These are phyloP conservation scores for Neolamprologus tretocephalus DNA, from an alignment of 2,113 vertebrate species.

Conservation along the genomic window DNA sequence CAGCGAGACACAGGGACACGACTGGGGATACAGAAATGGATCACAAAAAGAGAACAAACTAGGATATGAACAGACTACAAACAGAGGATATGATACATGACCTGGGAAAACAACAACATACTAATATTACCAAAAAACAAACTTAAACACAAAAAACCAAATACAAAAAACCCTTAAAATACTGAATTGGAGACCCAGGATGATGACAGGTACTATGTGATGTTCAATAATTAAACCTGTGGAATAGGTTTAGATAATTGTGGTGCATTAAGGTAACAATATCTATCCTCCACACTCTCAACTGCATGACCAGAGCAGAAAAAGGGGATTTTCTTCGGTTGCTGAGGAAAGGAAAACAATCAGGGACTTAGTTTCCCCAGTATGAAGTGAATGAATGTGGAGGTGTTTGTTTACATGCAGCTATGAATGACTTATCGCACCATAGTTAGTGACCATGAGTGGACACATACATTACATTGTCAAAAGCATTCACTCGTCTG, in stretches of 20 bases:
- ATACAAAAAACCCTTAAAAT: neutral
- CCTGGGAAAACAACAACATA: neutral
- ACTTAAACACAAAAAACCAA: neutral
- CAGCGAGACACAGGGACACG: neutral
- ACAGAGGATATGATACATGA: neutral
- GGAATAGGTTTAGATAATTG: neutral
- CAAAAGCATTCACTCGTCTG: neutral
- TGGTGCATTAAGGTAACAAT: neutral
- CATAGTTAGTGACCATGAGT: neutral
- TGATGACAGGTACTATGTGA: neutral
- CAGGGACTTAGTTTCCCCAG: neutral
- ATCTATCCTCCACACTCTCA: neutral
- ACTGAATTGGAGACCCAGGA: neutral
- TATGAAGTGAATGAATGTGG: neutral
- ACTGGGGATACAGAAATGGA: neutral
- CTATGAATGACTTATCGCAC: neutral
- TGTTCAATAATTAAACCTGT: neutral
- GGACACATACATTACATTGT: neutral
- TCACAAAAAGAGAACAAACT: neutral
- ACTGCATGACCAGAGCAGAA: neutral
- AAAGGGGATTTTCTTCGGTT: neutral
- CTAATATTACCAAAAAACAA: neutral
- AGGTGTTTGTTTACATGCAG: neutral
- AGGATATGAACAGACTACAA: neutral
- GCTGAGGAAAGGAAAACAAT: neutral